Percentiles rank a stretch among this genome's conserved stretches.
These are phyloP conservation scores for Drosophila sechellia DNA, from an alignment of 1,140 invertebrate species.

Conservation along the genomic window DNA sequence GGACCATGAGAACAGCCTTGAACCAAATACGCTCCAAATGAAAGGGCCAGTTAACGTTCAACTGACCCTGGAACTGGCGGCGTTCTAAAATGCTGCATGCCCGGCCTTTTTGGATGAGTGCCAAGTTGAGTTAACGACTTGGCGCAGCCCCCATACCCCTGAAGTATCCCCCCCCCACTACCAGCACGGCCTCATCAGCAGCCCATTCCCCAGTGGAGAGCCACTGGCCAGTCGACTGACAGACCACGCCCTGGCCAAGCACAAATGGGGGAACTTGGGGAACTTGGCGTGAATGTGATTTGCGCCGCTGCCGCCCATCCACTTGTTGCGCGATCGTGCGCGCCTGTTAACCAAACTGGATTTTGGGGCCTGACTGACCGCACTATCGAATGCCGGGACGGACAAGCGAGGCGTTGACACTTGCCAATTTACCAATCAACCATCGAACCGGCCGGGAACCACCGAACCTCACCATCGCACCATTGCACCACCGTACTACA, in stretches of 20 bases:
- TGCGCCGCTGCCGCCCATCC: conserved; percentile 34
- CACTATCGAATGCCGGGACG: conserved; percentile 74
- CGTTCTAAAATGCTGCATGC: conserved; percentile 51
- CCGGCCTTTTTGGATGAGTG: conserved; percentile 44
- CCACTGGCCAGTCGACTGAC: conserved; percentile 42
- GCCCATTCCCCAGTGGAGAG: conserved; percentile 12
- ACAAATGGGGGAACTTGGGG: conserved; percentile 23
- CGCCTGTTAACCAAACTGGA: conserved; percentile 83
- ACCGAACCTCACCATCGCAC: background rate
- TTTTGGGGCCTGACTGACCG: conserved; percentile 84
- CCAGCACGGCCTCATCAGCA: background rate
- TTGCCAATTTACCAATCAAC: conserved; percentile 51
- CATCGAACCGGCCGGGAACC: conserved; percentile 29
- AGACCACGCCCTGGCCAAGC: conserved; percentile 55
- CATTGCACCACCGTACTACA: conserved; percentile 10
- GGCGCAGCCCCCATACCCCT: conserved; percentile 5
- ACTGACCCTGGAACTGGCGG: conserved; percentile 16
- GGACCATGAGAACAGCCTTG: conserved; percentile 20
- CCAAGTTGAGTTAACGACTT: conserved; percentile 25
- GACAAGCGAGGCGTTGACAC: conserved; percentile 64
- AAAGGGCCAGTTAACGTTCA: background rate
- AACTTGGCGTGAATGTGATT: conserved; percentile 38
- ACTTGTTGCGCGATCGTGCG: conserved; percentile 66
- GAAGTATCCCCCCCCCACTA: background rate
- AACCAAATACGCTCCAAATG: conserved; percentile 19